phyloP scores from a whole-genome alignment of 2,797 vertebrate species.

The Neosilurus hyrtlii region DNA sequence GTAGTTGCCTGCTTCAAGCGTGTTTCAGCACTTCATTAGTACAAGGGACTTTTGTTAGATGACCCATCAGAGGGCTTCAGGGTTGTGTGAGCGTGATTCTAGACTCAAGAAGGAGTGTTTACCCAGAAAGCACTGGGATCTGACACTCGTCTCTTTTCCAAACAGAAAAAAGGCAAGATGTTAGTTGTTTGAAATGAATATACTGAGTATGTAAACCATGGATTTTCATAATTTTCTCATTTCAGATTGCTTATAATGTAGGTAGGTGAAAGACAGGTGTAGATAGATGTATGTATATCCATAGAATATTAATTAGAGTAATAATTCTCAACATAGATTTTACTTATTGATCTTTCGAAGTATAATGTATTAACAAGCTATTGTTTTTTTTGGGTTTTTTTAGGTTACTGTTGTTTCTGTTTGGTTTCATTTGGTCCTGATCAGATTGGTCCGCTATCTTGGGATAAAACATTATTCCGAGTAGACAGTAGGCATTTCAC shows the following conservation, averaged over 20 bases:
- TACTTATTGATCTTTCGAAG: background rate
- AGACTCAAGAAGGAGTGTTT: background rate
- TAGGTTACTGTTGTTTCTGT: background rate
- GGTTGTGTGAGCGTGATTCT: background rate
- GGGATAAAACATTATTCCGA: too few species aligned
- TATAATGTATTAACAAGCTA: background rate
- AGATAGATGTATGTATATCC: too few species aligned
- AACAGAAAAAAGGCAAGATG: background rate
- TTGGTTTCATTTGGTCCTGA: background rate
- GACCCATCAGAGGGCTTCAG: background rate
- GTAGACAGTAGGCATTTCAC: too few species aligned
- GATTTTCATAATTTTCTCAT: background rate
- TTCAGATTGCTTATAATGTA: too few species aligned
- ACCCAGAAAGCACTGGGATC: background rate
- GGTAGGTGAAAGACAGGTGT: too few species aligned
- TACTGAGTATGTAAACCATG: background rate
- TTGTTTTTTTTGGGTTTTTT: background rate
- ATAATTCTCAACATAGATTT: background rate
- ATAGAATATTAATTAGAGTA: background rate
- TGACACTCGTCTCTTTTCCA: background rate
- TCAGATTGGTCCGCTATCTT: too few species aligned
- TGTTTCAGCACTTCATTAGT: constrained; percentile 9
- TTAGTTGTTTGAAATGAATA: background rate
- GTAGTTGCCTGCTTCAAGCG: background rate
- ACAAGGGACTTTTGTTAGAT: constrained; percentile 2